Evolutionary conservation across 2,797 vertebrate species (phyloP), one percentile per base, ranked within the genome.

Genomic region (Cyprinella venusta): DNA sequence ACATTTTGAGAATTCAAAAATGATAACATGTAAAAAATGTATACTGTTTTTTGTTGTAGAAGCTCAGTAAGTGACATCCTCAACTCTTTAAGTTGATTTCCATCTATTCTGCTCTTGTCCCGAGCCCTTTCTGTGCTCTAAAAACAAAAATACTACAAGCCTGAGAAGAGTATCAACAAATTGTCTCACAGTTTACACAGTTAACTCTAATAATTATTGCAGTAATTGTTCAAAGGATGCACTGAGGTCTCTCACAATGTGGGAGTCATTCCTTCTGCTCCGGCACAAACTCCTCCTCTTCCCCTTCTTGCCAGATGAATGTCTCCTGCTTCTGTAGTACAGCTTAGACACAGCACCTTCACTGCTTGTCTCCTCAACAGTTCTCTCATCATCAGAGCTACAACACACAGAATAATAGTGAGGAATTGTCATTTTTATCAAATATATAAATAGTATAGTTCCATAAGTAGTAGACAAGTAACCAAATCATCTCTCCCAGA

Each of bases 311-410:
- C 80, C 63, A 67, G 24, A 26, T 76, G 72, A 69, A 69, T 64
- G 30, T 81, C 68, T 83, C 5, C 9, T 67, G 16, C 3, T 21
- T 79, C 78, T 85, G 68, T 38, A 50, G 18, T 40, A 10, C n/a
- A 26, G 30, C 21, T 68, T 84, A 71, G 50, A 69, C 38, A 78
- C 45, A 24, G 40, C 56, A 61, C 42, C 65, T 45, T 83, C 78
- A 61, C 68, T 67, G 42, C 71, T 84, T 5, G 36, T 50, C 68
- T 68, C 54, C 16, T 74, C 74, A 36, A 72, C 45, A 5, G 33
- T 33, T 30, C 65, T 64, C 45, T 85, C 87, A 68, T 86, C 87
- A 64, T 86, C 85, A 59, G 87, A 88, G 68, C 87, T 88, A 80
- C 54, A 63, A 86, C 61, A 82, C 33, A 82, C 6, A 69, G n/a